These are phyloP conservation scores for Dolichomitus sp. DNA, from an alignment of 2,888 invertebrate genomes.

Conservation along the genomic window DNA sequence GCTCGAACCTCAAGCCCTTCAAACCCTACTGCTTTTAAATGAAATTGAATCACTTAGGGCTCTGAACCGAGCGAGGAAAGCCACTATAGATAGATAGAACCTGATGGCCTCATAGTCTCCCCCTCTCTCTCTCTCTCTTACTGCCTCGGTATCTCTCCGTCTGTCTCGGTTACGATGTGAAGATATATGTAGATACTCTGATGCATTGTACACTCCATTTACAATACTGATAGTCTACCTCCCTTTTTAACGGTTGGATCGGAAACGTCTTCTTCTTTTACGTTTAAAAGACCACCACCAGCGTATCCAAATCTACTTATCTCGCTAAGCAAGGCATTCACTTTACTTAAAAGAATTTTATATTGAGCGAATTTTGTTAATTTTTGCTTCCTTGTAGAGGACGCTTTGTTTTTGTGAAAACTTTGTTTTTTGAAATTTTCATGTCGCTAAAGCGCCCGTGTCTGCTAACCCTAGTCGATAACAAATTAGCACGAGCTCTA, in stretches of 20 bases:
- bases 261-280: neutral
- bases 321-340: neutral
- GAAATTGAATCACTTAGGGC: constrained; percentile 68
- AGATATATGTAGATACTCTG: constrained; percentile 1
- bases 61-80: constrained; percentile 31
- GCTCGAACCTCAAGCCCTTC: constrained; percentile 57
- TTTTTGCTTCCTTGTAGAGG: neutral
- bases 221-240: neutral
- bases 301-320: neutral
- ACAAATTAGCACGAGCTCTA: too few relatives aligned
- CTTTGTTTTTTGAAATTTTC: neutral
- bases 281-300: neutral
- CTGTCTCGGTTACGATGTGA: neutral
- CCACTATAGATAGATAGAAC: constrained; percentile 24
- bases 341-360: neutral
- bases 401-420: neutral
- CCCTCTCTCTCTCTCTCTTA: neutral
- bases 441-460: too few relatives aligned
- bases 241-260: neutral
- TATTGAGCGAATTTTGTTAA: neutral
- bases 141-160: neutral
- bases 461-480: too few relatives aligned
- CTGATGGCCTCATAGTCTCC: neutral
- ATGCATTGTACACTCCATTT: constrained; percentile 18
- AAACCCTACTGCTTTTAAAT: constrained; percentile 65